phyloP scores from a whole-genome alignment of 2,113 vertebrate species.

The Indri indri region DNA sequence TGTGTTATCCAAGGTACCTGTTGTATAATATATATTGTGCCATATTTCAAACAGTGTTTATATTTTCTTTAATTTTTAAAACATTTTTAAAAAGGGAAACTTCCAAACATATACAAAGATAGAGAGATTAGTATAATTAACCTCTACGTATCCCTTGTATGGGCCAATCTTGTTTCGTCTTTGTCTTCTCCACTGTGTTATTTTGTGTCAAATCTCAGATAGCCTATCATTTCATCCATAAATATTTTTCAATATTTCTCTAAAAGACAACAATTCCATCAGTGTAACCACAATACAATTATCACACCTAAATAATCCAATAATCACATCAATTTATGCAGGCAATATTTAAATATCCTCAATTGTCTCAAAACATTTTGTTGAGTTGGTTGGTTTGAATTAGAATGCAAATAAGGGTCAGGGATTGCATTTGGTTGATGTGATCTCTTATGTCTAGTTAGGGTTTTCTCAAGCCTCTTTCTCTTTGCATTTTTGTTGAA shows the following conservation, averaged over 20 bases:
- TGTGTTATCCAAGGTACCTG: not conserved
- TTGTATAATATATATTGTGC: not conserved
- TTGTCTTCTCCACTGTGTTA: not conserved
- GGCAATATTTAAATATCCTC: not conserved
- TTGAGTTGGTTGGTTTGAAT: not conserved
- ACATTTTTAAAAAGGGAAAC: not conserved
- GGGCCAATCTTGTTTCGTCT: not conserved
- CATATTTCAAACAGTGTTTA: not conserved
- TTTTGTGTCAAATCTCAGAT: not conserved
- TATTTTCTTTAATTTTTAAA: not conserved
- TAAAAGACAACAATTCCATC: not conserved
- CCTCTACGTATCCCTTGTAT: not conserved
- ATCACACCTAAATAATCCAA: not conserved
- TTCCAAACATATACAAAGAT: not conserved
- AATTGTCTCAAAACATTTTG: not conserved
- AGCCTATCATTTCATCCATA: not conserved
- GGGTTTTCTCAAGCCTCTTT: not conserved
- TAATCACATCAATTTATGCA: not conserved
- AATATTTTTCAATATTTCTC: conserved; percentile 12
- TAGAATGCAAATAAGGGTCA: not conserved
- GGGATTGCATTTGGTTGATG: not conserved
- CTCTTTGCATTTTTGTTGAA: not conserved
- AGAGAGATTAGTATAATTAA: not conserved
- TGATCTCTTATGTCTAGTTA: not conserved
- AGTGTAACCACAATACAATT: not conserved